Conservation (phyloP, 2,113 vertebrate species). For the Chionodraco myersi region DNA sequence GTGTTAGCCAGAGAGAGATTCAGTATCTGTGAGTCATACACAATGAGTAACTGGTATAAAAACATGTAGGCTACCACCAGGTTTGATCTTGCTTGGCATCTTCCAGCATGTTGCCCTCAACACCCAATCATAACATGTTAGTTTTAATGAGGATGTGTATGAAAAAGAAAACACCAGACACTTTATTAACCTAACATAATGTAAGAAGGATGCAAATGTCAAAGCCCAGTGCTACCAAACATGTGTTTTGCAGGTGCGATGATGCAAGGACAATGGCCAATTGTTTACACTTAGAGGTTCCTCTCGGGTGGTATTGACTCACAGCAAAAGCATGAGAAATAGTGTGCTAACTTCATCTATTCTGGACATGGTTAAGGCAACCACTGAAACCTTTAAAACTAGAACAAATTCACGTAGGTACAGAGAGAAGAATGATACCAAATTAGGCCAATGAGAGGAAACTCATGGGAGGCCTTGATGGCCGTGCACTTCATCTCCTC, state of each 20-base stretch:
- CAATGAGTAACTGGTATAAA: background rate
- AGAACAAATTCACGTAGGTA: background rate
- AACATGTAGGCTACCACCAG: fast-evolving
- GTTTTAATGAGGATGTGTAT: too few species aligned
- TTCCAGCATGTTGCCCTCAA: background rate
- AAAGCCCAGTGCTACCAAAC: conserved; percentile 17
- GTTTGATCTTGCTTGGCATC: background rate
- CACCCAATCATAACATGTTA: background rate
- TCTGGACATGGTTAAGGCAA: background rate
- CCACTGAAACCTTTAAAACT: conserved; percentile 4
- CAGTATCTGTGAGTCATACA: background rate
- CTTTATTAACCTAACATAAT: background rate
- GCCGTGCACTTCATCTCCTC: background rate
- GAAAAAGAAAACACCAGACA: too few species aligned
- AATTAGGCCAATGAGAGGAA: conserved; percentile 23
- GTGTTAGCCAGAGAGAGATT: background rate
- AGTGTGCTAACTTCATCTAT: background rate
- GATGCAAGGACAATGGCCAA: conserved; percentile 56
- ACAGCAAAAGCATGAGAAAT: conserved; percentile 12
- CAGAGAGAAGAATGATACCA: background rate
- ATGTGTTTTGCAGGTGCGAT: conserved; percentile 60
- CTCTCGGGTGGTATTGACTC: conserved; percentile 18
- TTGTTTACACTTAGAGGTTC: conserved; percentile 46
- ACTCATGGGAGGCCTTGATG: conserved; percentile 15
- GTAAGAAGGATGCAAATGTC: conserved; percentile 17